Percentiles rank a stretch among this genome's conserved stretches.
Conservation (phyloP, 2,888 invertebrate genomes). For the Clepsis dumicolana region DNA sequence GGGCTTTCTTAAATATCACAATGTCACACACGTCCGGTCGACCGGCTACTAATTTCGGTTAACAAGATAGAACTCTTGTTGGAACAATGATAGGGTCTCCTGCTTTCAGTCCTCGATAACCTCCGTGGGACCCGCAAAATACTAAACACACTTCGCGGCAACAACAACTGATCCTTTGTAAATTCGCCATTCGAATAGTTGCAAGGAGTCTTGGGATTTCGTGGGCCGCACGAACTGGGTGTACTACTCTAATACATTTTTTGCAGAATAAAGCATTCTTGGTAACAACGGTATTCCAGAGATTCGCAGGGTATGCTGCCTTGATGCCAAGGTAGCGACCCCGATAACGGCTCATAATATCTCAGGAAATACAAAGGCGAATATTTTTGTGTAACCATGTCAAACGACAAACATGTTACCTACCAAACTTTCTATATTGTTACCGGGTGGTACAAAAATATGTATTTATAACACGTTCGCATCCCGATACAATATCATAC, state of each 20-base stretch:
- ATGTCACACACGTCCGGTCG: no score
- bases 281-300: slow-evolving; percentile 5
- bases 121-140: not conserved
- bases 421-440: no score
- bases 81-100: no score
- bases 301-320: not conserved
- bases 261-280: slow-evolving; percentile 7
- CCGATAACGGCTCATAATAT: not conserved
- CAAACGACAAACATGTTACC: not conserved
- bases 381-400: not conserved
- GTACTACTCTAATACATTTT: not conserved
- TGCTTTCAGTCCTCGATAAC: no score
- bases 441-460: no score
- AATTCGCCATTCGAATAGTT: slow-evolving; percentile 3
- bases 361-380: not conserved
- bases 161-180: not conserved
- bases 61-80: no score
- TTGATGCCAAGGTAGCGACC: not conserved
- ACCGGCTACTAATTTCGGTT: no score
- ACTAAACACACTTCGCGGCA: not conserved
- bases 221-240: not conserved
- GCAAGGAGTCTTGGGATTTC: not conserved
- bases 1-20: no score
- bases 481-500: no score
- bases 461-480: no score